Base-by-base conservation (phyloP, 2,113 vertebrate species). In the Lethenteron camtschaticum region DNA sequence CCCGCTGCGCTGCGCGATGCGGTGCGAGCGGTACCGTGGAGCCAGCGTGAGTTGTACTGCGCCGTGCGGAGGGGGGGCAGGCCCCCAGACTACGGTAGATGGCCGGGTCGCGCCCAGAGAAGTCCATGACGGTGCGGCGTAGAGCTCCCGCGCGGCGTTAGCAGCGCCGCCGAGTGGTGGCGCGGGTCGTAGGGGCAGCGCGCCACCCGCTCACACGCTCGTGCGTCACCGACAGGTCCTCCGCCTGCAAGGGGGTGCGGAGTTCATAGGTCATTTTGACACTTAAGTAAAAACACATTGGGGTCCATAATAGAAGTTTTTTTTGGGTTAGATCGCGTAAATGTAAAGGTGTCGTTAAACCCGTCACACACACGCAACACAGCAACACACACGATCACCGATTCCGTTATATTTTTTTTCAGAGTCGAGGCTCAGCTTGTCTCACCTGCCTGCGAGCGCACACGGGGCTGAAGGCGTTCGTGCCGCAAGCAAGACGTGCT, bases 171-270 rank as follows among this genome's bases (percentile, higher is more conserved):
- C 76, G 91, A 96, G 71, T 96, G 96, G 80, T 97, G 92, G 73
- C 89, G 86, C 4, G 90, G 92, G 74, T 89, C 96, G 76, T 97
- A 95, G 10, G 92, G 92, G 70, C 92, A 97, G 57, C 92, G 86
- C 55, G 92, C 92, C 90, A 95, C 96, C 92, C 92, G n/a, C 86
- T 97, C 80, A 97, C 91, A 79, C 92, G 89, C 74, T 97, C 91
- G 0, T 95, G 90, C 78, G 90, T 83, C 78, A 95, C 81, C 82
- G 86, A 94, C 80, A 96, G 79, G 81, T 97, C 92, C 69, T 88
- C 90, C 75, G 87, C 86, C 94, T 97, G 80, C 71, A 70, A 55
- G 12, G 24, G 20, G 20, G 20, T 20, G 20, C 20, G 20, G 24
- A 41, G 24, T 41, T 41, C 24, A 41, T 41, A 41, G 41, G 41